These are phyloP conservation scores for Lepidochitona cinerea DNA, from an alignment of 2,888 invertebrate species.

Conservation along the genomic window DNA sequence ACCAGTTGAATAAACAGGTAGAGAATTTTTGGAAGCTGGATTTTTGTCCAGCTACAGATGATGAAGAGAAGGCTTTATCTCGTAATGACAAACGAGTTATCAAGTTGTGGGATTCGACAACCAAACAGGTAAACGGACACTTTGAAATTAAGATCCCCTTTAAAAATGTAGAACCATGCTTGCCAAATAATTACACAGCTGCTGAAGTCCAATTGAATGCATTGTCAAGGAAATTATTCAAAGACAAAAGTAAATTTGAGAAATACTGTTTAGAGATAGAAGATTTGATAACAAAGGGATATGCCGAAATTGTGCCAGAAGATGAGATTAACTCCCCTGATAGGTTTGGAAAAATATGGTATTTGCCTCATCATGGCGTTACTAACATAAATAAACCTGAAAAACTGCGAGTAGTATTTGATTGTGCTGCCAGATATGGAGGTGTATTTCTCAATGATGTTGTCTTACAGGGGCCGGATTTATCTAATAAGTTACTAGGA, in stretches of 20 bases:
- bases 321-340: too few relatives aligned
- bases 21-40: conserved; percentile 73
- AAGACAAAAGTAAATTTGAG: background rate
- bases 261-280: background rate
- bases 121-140: conserved; percentile 1
- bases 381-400: background rate
- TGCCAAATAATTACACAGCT: background rate
- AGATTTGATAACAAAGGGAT: background rate
- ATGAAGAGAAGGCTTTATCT: conserved; percentile 86
- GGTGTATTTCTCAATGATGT: conserved; percentile 22
- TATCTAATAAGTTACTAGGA: conserved; percentile 23
- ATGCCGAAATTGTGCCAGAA: background rate
- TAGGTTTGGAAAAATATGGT: background rate
- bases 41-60: conserved; percentile 72
- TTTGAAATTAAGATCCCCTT: conserved; percentile 19
- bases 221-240: background rate
- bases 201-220: background rate
- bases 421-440: conserved; percentile 24
- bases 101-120: conserved; percentile 7
- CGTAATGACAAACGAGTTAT: conserved; percentile 74
- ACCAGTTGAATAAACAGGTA: conserved; percentile 88
- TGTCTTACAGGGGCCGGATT: conserved; percentile 24
- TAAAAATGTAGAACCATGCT: too few relatives aligned
- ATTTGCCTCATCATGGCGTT: conserved; percentile 15
- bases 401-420: conserved; percentile 30